Base-by-base conservation (phyloP, 2,888 invertebrate species). In the Sturmia bella region DNA sequence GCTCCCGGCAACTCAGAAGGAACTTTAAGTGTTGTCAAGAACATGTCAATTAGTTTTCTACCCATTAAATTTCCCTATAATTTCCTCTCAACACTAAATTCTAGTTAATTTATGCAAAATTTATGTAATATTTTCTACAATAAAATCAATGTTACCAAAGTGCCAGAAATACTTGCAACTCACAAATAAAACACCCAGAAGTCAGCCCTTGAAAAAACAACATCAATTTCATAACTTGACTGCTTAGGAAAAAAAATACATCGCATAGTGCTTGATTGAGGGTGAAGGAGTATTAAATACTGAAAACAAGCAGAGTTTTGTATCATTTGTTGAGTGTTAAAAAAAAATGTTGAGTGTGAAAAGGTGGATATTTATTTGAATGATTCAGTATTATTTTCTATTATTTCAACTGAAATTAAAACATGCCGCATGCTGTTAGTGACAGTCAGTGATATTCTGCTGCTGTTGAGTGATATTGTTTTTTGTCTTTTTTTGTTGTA, bases 381-480 rank as follows among this genome's bases (percentile, higher is more conserved):
- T 64, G 68, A 80, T 80, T 73, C 32, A n/a, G 9, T 63, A 32
- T 63, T 43, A 73, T 73, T 73, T 70, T 59, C 57, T 57, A 41
- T 69, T 69, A 75, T 69, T 80, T 80, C 64, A 57, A 50, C 64
- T 52, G 15, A 64, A 63, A 74, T 75, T 80, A 80, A 63, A 63
- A 63, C 64, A 41, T 68, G 61, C 59, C 41, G 73, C 48, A 56
- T 39, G 39, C 68, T 68, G 73, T 37, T n/a, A n/a, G n/a, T 64
- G 70, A 70, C 56, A 72, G 54, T 27, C 66, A 57, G 54, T 63
- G 48, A 56, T 77, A 24, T 21, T 27, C n/a, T n/a, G n/a, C n/a
- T n/a, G n/a, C n/a, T 61, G 15, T 4, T 45, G 12, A 52, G n/a
- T 41, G 50, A 32, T 39, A 19, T 24, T 17, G 61, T 45, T 50